These are phyloP conservation scores for Vanessa cardui DNA, from an alignment of 2,888 invertebrate species.

Conservation along the genomic window DNA sequence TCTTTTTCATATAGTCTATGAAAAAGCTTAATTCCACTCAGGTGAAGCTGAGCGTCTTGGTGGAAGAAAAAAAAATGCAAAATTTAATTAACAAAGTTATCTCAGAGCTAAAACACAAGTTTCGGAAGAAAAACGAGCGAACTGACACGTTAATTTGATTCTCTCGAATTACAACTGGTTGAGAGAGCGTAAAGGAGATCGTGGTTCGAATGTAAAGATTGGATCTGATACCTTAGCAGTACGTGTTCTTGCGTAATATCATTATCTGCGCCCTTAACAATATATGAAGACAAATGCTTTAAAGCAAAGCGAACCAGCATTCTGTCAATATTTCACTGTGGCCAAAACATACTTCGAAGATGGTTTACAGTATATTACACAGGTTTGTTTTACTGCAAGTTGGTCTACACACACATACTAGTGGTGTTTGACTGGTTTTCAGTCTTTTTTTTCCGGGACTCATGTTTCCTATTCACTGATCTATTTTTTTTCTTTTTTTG, in stretches of 20 bases:
- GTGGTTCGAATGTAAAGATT: conserved; percentile 62
- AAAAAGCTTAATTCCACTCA: conserved; percentile 61
- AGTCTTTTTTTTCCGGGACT: too few species aligned
- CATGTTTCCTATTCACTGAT: too few species aligned
- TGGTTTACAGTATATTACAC: too few species aligned
- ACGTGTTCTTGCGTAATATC: conserved; percentile 24
- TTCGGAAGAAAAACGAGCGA: conserved; percentile 77
- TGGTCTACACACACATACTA: too few species aligned
- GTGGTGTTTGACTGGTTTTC: too few species aligned
- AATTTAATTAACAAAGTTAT: conserved; percentile 82
- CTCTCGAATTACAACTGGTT: conserved; percentile 71
- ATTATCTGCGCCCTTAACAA: conserved; percentile 16
- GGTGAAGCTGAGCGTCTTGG: conserved; percentile 53
- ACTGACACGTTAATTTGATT: conserved; percentile 79
- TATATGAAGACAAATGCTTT: not conserved
- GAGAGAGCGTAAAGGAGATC: conserved; percentile 64
- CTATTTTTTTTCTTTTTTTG: too few species aligned
- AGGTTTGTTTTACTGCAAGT: too few species aligned
- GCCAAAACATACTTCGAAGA: too few species aligned
- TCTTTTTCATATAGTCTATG: conserved; percentile 53
- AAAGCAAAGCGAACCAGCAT: not conserved
- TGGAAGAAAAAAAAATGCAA: conserved; percentile 65
- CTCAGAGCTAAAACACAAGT: conserved; percentile 78
- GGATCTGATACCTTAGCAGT: conserved; percentile 29
- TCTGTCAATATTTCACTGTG: too few species aligned